Conservation (phyloP, 2,888 invertebrate species). For the Drosophila niveifrons region DNA sequence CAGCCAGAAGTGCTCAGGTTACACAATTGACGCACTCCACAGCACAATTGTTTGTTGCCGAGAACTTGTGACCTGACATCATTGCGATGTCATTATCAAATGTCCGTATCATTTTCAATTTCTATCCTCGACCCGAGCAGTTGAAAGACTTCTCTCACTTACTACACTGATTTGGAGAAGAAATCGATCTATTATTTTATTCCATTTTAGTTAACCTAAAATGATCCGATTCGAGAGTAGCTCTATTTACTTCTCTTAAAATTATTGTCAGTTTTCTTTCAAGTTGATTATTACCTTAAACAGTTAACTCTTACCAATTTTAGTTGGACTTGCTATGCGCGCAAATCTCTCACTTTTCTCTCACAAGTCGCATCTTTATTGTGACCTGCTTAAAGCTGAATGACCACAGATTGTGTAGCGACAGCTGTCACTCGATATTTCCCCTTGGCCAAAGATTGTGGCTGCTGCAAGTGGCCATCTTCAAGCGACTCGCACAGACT, state of each 20-base stretch:
- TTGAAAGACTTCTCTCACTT: slow-evolving; percentile 2
- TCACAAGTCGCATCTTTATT: slow-evolving; percentile 19
- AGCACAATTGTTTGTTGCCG: slow-evolving; percentile 24
- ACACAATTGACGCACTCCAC: slow-evolving; percentile 24
- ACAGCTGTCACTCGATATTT: slow-evolving; percentile 44
- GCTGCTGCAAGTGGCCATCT: slow-evolving; percentile 28
- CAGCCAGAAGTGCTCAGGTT: slow-evolving; percentile 26
- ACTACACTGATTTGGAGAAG: no score
- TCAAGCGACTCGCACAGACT: slow-evolving; percentile 3
- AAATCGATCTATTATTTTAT: no score
- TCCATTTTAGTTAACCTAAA: background rate
- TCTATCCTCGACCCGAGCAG: slow-evolving; percentile 1
- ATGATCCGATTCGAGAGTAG: background rate
- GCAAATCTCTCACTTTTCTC: background rate
- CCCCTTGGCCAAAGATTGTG: background rate
- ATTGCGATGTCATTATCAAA: slow-evolving; percentile 29
- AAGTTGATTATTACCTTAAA: slow-evolving; percentile 43
- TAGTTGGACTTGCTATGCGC: slow-evolving; percentile 3
- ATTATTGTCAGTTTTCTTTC: slow-evolving; percentile 38
- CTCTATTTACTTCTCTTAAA: background rate
- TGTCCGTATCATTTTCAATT: slow-evolving; percentile 39
- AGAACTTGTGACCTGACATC: slow-evolving; percentile 46
- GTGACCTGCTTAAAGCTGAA: slow-evolving; percentile 68
- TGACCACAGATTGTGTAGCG: slow-evolving; percentile 51
- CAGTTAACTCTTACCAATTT: slow-evolving; percentile 25